phyloP scores from a whole-genome alignment of 2,888 invertebrate species.

The Listrodromus nycthemerus region DNA sequence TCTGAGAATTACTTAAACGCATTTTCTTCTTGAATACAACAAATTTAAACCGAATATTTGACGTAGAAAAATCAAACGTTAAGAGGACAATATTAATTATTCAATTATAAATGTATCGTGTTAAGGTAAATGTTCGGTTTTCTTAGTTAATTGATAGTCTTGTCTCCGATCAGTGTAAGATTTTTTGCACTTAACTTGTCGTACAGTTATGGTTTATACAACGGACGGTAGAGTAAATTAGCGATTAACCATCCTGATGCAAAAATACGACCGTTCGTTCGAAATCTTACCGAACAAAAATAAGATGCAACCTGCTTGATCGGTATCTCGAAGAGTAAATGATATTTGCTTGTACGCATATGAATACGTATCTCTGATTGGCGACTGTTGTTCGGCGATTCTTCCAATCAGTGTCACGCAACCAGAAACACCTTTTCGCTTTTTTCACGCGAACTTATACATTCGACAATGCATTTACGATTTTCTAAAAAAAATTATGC shows the following conservation, averaged over 20 bases:
- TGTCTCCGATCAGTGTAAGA: too few relatives aligned
- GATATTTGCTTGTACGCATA: conserved; percentile 51
- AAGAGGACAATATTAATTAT: too few relatives aligned
- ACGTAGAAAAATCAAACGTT: too few relatives aligned
- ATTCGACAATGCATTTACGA: neutral
- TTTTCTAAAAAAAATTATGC: neutral
- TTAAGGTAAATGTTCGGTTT: too few relatives aligned
- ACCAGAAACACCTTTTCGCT: conserved; percentile 31
- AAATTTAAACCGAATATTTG: too few relatives aligned
- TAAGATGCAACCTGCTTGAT: conserved; percentile 28
- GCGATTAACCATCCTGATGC: neutral
- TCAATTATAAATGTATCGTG: too few relatives aligned
- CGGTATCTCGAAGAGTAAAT: conserved; percentile 18
- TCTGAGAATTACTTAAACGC: too few relatives aligned
- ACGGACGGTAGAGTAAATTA: too few relatives aligned
- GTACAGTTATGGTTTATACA: too few relatives aligned
- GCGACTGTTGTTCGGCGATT: conserved; percentile 41
- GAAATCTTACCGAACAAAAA: conserved; percentile 22
- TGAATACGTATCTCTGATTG: conserved; percentile 35
- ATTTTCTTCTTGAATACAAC: too few relatives aligned
- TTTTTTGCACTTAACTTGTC: too few relatives aligned
- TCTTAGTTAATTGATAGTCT: too few relatives aligned
- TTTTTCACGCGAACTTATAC: conserved; percentile 6
- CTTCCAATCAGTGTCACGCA: conserved; percentile 57
- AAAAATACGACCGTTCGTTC: conserved; percentile 9